A percentile compares a stretch with the other conserved stretches of the same genome.
Conservation (phyloP, 2,888 invertebrate species). For the Myopa tessellatipennis region DNA sequence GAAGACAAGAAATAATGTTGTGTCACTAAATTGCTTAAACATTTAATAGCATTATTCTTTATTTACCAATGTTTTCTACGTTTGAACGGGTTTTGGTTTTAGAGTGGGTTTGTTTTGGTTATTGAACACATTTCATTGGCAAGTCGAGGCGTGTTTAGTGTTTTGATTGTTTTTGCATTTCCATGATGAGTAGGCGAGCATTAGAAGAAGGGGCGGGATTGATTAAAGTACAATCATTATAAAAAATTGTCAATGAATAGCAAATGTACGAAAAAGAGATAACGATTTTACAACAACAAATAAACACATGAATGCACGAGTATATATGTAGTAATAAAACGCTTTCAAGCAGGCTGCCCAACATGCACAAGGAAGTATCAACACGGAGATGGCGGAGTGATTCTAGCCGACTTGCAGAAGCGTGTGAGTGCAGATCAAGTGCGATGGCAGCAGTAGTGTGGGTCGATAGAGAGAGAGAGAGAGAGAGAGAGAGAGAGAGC, state of each 20-base stretch:
- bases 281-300: not conserved
- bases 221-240: constrained; percentile 60
- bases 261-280: constrained; percentile 5
- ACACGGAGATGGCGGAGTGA: not conserved
- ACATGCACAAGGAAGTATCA: not conserved
- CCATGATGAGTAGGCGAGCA: constrained; percentile 62
- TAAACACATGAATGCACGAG: constrained; percentile 15
- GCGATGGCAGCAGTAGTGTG: too few relatives aligned
- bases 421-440: not conserved
- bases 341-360: not conserved
- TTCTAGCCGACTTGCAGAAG: not conserved
- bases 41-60: constrained; percentile 44
- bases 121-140: constrained; percentile 49
- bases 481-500: too few relatives aligned
- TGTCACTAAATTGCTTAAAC: constrained; percentile 28
- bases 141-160: constrained; percentile 31
- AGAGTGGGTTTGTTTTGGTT: constrained; percentile 45
- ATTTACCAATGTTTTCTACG: constrained; percentile 66
- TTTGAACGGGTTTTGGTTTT: constrained; percentile 49
- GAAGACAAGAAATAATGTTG: constrained; percentile 36
- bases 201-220: constrained; percentile 46
- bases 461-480: too few relatives aligned
- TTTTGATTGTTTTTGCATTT: constrained; percentile 48
- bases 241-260: constrained; percentile 60
- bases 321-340: not conserved